Evolutionary conservation across 2,888 invertebrate genomes (phyloP), one percentile per base, ranked within the genome.

Genomic region (Idaea biselata): DNA sequence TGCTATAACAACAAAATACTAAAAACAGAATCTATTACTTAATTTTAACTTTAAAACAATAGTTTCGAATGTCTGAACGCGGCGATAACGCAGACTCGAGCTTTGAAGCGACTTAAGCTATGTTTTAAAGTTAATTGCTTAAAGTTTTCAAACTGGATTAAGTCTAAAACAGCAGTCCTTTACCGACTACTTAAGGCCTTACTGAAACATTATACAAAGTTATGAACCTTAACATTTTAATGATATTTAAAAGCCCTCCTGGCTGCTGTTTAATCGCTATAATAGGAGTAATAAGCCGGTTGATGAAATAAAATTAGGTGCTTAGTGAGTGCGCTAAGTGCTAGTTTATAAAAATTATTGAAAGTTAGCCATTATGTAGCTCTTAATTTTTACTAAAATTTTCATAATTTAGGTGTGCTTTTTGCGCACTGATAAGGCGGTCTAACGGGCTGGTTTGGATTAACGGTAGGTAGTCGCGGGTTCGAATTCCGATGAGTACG

Each of bases 131-230:
- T 44, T 4, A 8, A 44, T 44, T 44, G 1, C 44, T 14, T 8
- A 8, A 11, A 14, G 11, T 14, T 44, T 44, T 8, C 44, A 8
- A 44, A 44, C 14, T 8, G 8, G 11, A 44, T 44, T 44, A 44
- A 44, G 44, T 44, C 44, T 44, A 11, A 44, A 44, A 44, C 44
- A 44, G 14, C 44, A 14, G 44, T 14, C 44, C 44, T 7, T 44
- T 8, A 44, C 44, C 44, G 44, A 44, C 8, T 44, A 8, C 44
- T 44, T 44, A 44, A 44, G 14, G 7, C 17, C 32, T 55, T 55
- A 16, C 31, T 60, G 59, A 55, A 64, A 58, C 59, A 11, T 44
- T 44, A 44, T 11, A 14, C 14, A 44, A 44, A 44, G 44, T 44
- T 44, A 44, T 44, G 44, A 44, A 14, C 1, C 25, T 25, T 25